Evolutionary conservation across 2,113 vertebrate species (phyloP).

Genomic region (Platichthys flesus): DNA sequence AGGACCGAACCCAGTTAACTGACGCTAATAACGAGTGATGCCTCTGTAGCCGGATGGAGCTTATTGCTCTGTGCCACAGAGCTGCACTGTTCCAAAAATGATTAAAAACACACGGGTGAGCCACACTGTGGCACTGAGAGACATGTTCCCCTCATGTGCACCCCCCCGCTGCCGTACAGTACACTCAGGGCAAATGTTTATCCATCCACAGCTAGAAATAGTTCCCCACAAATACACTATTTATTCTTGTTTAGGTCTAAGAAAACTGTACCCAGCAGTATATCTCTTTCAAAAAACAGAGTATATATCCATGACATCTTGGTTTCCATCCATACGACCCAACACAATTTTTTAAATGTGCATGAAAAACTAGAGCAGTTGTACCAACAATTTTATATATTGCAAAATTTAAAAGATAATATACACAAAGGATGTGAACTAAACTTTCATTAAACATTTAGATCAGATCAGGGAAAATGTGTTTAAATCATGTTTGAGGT

Average conservation of each 20-base stretch:
- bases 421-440: not conserved
- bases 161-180: not conserved
- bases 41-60: not conserved
- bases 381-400: not conserved
- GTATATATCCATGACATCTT: too few relatives aligned
- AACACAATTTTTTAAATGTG: not conserved
- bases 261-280: not conserved
- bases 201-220: not conserved
- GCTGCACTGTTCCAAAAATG: not conserved
- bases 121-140: not conserved
- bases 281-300: too few relatives aligned
- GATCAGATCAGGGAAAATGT: not conserved
- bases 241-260: not conserved
- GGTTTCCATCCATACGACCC: too few relatives aligned
- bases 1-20: not conserved
- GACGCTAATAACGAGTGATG: not conserved
- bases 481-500: not conserved
- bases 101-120: not conserved
- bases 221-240: not conserved
- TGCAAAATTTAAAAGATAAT: not conserved
- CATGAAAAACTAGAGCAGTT: too few relatives aligned
- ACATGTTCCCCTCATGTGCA: not conserved
- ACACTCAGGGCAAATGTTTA: not conserved
- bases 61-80: not conserved
- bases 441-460: not conserved